A percentile compares a stretch with the other conserved stretches of the same genome.
Conservation (phyloP, 1,140 invertebrate genomes). For the Melanaphis sacchari region DNA sequence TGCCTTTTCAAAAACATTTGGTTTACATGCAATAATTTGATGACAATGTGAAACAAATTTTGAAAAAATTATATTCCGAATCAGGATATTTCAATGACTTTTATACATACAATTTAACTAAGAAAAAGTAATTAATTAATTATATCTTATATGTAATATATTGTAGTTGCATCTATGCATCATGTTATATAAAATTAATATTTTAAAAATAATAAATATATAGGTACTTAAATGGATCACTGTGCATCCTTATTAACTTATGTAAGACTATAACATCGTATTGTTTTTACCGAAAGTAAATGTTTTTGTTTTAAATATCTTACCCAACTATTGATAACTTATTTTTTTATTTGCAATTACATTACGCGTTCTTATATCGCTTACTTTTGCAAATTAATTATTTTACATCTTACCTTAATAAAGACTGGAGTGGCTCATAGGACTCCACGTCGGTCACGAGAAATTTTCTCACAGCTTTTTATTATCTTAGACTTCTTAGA, state of each 20-base stretch:
- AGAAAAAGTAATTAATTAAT: not conserved
- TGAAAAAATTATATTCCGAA: not conserved
- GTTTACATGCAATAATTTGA: not conserved
- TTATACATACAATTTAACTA: not conserved
- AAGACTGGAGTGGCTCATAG: no score
- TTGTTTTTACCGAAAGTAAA: not conserved
- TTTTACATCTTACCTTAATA: no score
- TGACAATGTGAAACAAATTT: not conserved
- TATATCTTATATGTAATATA: not conserved
- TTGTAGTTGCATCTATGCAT: no score
- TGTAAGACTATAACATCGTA: no score
- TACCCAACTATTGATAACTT: not conserved
- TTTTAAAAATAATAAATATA: not conserved
- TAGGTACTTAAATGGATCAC: not conserved
- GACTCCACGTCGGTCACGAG: not conserved
- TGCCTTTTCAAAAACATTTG: not conserved
- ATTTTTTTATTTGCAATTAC: not conserved
- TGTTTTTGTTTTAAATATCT: not conserved
- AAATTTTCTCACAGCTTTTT: not conserved
- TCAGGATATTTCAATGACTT: not conserved
- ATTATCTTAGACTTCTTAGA: not conserved
- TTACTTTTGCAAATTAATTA: no score
- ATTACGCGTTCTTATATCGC: no score
- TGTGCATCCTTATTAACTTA: no score
- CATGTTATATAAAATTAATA: not conserved